phyloP scores from a whole-genome alignment of 2,113 vertebrate species.

The Morone chrysops region DNA sequence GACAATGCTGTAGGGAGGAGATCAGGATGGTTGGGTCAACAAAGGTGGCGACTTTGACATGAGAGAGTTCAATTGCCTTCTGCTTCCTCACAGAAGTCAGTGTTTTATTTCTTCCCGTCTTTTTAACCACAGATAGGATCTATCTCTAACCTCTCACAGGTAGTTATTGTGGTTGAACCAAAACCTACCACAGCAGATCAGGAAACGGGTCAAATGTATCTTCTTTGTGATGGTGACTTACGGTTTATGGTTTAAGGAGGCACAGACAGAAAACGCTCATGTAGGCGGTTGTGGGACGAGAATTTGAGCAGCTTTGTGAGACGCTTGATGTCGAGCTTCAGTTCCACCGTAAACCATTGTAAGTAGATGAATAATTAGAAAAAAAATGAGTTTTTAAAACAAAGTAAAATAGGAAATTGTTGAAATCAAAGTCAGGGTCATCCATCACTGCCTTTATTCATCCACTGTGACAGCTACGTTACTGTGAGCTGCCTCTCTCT shows the following conservation, averaged over 20 bases:
- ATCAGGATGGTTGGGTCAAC: neutral
- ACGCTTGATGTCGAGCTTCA: too few species aligned
- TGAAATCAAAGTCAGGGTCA: conserved; percentile 29
- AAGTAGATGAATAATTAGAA: conserved; percentile 1
- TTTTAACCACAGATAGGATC: neutral
- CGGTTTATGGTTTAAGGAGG: neutral
- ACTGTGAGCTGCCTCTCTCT: conserved; percentile 8
- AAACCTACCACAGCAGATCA: neutral
- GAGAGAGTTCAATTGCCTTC: neutral
- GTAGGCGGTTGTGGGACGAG: neutral
- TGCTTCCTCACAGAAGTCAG: neutral
- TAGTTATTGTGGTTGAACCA: neutral
- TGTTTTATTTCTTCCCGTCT: neutral
- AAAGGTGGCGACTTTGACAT: neutral
- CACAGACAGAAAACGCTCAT: neutral
- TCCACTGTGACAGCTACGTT: conserved; percentile 35
- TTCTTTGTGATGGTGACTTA: neutral
- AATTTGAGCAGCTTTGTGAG: neutral
- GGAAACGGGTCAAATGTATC: neutral
- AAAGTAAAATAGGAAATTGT: conserved; percentile 22
- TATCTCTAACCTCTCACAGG: neutral
- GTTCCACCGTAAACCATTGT: neutral
- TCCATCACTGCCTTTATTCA: conserved; percentile 57
- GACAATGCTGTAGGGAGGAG: neutral
- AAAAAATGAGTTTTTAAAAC: neutral